A percentile compares a stretch with the other conserved stretches of the same genome.
phyloP scores from a whole-genome alignment of 2,113 vertebrate species.

The Oceanites oceanicus region DNA sequence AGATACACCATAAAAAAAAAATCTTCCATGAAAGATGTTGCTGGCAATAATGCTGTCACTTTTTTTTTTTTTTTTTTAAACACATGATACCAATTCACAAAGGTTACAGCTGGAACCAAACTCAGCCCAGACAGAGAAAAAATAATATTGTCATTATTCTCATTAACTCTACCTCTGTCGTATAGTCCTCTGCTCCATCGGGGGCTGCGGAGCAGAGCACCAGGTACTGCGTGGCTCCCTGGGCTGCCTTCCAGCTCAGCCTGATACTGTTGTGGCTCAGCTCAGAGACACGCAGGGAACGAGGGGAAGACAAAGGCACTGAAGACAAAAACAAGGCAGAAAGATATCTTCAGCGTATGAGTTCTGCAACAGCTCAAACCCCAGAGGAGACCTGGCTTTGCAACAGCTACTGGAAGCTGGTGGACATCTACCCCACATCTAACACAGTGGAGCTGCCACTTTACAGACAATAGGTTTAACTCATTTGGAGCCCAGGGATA shows the following conservation, averaged over 20 bases:
- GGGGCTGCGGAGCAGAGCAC: slow-evolving; percentile 82
- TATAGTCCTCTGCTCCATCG: slow-evolving; percentile 69
- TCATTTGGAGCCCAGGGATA: neutral
- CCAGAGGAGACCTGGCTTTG: neutral
- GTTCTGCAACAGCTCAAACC: neutral
- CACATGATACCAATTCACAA: neutral
- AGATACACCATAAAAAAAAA: neutral
- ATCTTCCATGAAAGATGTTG: neutral
- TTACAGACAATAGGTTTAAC: neutral
- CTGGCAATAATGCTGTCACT: neutral
- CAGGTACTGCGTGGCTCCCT: slow-evolving; percentile 86
- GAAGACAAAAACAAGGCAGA: neutral
- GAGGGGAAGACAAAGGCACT: slow-evolving; percentile 83
- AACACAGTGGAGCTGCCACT: fast-evolving
- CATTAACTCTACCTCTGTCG: slow-evolving; percentile 47
- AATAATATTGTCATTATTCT: fast-evolving
- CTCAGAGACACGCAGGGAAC: slow-evolving; percentile 75
- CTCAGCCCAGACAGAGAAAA: neutral
- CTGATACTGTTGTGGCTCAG: slow-evolving; percentile 79
- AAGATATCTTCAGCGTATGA: neutral
- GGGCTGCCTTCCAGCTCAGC: slow-evolving; percentile 81
- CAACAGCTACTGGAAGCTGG: neutral
- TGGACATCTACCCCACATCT: neutral
- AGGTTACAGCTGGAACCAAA: neutral
- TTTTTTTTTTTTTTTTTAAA: neutral